A percentile compares a stretch with the other conserved stretches of the same genome.
phyloP scores from a whole-genome alignment of 2,113 vertebrate species.

The Triplophysa rosa region DNA sequence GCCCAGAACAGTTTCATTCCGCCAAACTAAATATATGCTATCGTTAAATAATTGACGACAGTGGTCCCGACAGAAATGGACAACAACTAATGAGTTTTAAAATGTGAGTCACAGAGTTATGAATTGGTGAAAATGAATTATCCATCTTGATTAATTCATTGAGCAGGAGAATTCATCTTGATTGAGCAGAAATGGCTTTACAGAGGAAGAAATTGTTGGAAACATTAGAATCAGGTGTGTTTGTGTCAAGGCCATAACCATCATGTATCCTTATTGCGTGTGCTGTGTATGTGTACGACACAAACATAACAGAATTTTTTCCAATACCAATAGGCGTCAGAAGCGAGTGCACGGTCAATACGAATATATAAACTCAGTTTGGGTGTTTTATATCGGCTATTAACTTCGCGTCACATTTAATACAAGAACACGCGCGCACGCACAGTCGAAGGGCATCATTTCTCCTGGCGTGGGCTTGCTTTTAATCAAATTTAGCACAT shows the following conservation, averaged over 20 bases:
- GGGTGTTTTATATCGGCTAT: slow-evolving; percentile 37
- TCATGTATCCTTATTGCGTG: not conserved
- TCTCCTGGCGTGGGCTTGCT: slow-evolving; percentile 34
- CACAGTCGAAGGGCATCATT: slow-evolving; percentile 44
- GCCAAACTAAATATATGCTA: too few relatives aligned
- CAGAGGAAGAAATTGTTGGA: not conserved
- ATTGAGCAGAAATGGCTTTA: not conserved
- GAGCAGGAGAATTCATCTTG: too few relatives aligned
- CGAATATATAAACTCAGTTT: not conserved
- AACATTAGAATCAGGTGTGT: not conserved
- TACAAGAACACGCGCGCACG: not conserved
- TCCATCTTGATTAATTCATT: too few relatives aligned
- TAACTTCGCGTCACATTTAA: slow-evolving; percentile 22
- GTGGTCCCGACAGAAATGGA: too few relatives aligned
- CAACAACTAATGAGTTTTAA: not conserved
- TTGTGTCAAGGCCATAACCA: not conserved
- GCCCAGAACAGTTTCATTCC: too few relatives aligned
- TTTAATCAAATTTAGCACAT: slow-evolving; percentile 56
- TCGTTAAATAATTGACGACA: too few relatives aligned
- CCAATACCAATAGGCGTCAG: not conserved
- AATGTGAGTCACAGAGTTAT: too few relatives aligned
- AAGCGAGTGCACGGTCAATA: slow-evolving; percentile 8
- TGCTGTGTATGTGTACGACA: not conserved
- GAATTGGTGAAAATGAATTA: not conserved
- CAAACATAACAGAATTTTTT: not conserved